Evolutionary conservation across 1,140 invertebrate species (phyloP), one percentile per base, ranked within the genome.

Genomic region (Oreohelix idahoensis): DNA sequence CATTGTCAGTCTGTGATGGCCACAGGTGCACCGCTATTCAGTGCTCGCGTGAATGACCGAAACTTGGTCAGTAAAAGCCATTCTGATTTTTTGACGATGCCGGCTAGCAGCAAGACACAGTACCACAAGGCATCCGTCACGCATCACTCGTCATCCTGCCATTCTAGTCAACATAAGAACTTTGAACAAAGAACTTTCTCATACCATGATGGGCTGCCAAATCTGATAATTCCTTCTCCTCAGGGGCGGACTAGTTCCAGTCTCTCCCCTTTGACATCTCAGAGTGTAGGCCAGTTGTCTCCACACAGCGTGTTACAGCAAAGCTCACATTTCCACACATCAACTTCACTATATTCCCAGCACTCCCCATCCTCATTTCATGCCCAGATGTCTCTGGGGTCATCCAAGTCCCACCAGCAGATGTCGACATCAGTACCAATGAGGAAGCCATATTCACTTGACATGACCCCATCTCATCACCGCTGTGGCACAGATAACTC

Each of bases 171-270:
- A 11, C 39, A 32, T n/a, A 71, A 35, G 5, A 36, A 29, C 29
- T 51, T 49, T 10, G n/a, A 80, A 2, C 66, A 70, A 42, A 29
- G 58, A 35, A 20, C 38, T 1, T 71, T 29, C 29, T 49, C 29
- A 23, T 71, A 45, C 66, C 38, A 51, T 8, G 79, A 80, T 13
- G 66, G 79, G 15, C 35, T 36, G 39, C 26, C 66, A 4, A 70
- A 35, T 36, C 66, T 80, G 66, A 80, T 71, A 51, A 42, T 80
- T 51, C 79, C 79, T 20, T 73, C 79, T 15, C 79, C 69, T 71
- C 63, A 35, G 0, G 32, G 29, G 26, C 42, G n/a, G 23, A 23
- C 11, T 42, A 8, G 39, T 45, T 45, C 42, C 20, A 73, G 38
- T 15, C 20, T n/a, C 42, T 73, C 71, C 1, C 10, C 71, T 2